Evolutionary conservation across 2,797 vertebrate species (phyloP), one percentile per base, ranked within the genome.

Genomic region (Urosaurus nigricauda): DNA sequence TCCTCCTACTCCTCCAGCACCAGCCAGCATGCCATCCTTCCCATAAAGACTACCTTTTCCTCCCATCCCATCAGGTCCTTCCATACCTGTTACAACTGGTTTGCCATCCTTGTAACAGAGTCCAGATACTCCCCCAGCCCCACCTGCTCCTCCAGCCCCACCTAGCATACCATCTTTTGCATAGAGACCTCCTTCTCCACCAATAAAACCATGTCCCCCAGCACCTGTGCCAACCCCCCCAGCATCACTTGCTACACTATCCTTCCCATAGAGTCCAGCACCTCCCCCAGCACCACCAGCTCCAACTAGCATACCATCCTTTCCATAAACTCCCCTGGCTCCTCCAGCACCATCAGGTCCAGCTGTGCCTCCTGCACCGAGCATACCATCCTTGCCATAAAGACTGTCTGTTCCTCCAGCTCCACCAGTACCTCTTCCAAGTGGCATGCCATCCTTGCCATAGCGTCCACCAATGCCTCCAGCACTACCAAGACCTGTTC

Each of bases 261-360:
- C 58, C 21, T n/a, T 70, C 0, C 40, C 29, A 58, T 58, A 19
- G n/a, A 24, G 63, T 40, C 58, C 58, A 37, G 12, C 37, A 0
- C 0, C n/a, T 73, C 32, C 79, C 0, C 1, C 0, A 16, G 63
- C 70, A 74, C 53, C 24, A 8, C 51, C 74, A 3, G 6, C 16
- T 47, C 79, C 74, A 13, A 4, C 2, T 47, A 11, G 13, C n/a
- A 65, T n/a, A 47, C 2, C 2, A 5, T 75, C 51, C 5, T 56
- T 71, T 1, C 83, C 83, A 85, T 63, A 73, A 1, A 47, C 68
- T 56, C 74, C 47, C 53, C 19, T 58, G 17, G 4, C 3, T 9
- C 19, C 47, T 2, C 71, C 71, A 43, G 32, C 1, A 3, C 53
- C 32, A 2, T 13, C 75, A 79, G 6, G 40, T 29, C 37, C 73